Evolutionary conservation across 2,113 vertebrate genomes (phyloP), one percentile per base, ranked within the genome.

Genomic region (Marcusenius ussheri): DNA sequence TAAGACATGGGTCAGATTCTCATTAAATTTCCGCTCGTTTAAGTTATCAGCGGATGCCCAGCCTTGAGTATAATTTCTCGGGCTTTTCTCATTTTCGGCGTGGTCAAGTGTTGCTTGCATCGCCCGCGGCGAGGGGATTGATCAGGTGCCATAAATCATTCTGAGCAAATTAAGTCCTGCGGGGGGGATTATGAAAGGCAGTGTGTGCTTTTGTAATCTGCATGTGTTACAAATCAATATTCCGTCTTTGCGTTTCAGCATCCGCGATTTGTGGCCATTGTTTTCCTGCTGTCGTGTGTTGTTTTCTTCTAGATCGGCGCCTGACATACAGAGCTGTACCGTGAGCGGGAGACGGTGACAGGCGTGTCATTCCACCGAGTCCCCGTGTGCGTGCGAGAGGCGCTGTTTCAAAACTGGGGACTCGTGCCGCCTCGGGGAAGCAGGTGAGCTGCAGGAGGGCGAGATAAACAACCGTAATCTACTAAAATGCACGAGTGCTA

Each of bases 141-240:
- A 87, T 87, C 50, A 87, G 85, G 49, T 87, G 85, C 49, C 50
- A 87, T 87, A 87, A 87, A 87, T 87, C 85, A 87, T 87, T 49
- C 49, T 24, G 85, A 87, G 31, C 50, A 53, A 51, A 87, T 87
- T 53, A 87, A 87, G 85, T 56, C 85, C 85, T 87, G 27, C 85
- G 50, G 85, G 85, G 24, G 83, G 85, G 49, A 87, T 87, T 87
- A 87, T 53, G 49, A 35, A 51, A 17, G 49, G 27, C 47, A 56
- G 27, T 47, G 50, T 31, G 27, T 6, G 47, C 50, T 87, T 86
- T 87, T 53, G 24, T 35, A 87, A 87, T 87, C 24, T 87, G 49
- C 85, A 53, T 87, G 85, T 35, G 27, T 87, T 87, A 53, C 50
- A 53, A 87, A 87, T 87, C 85, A 53, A 53, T 53, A 31, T 35